Base-by-base conservation (phyloP, 2,797 vertebrate species). In the Pachyuromys duprasi region DNA sequence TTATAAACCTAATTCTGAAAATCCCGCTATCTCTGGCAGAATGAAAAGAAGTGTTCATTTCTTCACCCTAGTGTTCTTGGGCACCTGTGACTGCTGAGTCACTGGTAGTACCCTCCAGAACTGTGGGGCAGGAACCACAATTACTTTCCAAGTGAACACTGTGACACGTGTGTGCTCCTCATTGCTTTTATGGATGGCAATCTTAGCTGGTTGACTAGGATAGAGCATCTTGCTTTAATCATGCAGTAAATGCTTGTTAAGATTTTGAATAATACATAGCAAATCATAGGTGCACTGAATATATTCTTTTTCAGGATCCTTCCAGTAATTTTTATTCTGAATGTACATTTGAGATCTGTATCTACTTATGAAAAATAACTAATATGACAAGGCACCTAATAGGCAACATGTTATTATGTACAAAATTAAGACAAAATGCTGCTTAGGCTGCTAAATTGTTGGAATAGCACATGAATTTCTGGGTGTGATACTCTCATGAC, bases 391-490 rank as follows among this genome's bases (percentile, higher is more conserved):
- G 55, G 60, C 33, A 97, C 69, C 84, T 94, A 70, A 94, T 55
- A 93, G 39, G 24, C 31, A 83, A n/a, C 89, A 33, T 79, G 49
- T 89, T 60, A 94, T 93, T 95, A 93, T 79, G 65, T 14, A 20
- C 72, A n/a, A 74, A 95, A 55, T 91, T 95, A 95, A 87, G 60
- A 70, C 22, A 95, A 93, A 93, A 89, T 87, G 6, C 18, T 89
- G 36, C 49, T 69, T 87, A 91, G 69, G 4, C 13, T 95, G 90
- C 31, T 91, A 93, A 95, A 93, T 91, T 91, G n/a, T 24, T 86
- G 15, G 22, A 86, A 78, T 86, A 92, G 26, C 94, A 42, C 33
- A 94, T 65, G 49, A 83, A 7, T 26, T 7, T 75, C 69, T 93
- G 17, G 39, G 2, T 39, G 18, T 36, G 39, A 42, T 94, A 67